A percentile compares a stretch with the other conserved stretches of the same genome.
phyloP scores from a whole-genome alignment of 2,888 invertebrate species.

The Drosophila cyrtoloma region DNA sequence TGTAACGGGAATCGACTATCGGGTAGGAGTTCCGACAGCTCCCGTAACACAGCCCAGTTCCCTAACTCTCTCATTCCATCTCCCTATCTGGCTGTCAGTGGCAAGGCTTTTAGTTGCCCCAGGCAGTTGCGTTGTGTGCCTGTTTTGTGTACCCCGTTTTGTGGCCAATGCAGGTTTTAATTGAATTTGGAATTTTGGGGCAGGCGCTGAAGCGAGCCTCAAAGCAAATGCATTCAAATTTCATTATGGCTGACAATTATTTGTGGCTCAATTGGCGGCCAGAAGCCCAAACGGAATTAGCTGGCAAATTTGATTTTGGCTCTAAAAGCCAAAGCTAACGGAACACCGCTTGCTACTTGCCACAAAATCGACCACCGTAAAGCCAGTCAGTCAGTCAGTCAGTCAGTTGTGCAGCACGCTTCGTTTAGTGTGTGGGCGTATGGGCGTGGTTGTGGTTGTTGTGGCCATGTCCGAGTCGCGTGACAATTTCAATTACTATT shows the following conservation, averaged over 20 bases:
- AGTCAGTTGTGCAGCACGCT: not conserved
- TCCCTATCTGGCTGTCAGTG: not conserved
- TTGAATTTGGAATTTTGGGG: conserved; percentile 68
- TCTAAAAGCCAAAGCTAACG: conserved; percentile 38
- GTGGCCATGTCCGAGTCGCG: conserved; percentile 53
- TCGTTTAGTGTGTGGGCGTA: not conserved
- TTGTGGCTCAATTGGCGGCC: conserved; percentile 32
- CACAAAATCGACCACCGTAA: conserved; percentile 5
- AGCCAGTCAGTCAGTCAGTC: not conserved
- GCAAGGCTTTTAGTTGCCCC: conserved; percentile 15
- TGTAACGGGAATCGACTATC: conserved; percentile 25
- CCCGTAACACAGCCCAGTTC: not conserved
- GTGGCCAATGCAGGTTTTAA: conserved; percentile 59
- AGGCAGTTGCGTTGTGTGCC: conserved; percentile 15
- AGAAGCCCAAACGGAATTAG: conserved; percentile 60
- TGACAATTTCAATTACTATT: conserved; percentile 66
- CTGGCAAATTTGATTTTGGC: conserved; percentile 59
- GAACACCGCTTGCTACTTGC: not conserved
- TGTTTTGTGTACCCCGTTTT: conserved; percentile 11
- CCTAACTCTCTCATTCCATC: not conserved
- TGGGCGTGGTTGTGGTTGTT: conserved; percentile 6
- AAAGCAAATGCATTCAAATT: conserved; percentile 54
- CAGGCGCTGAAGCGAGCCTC: conserved; percentile 11
- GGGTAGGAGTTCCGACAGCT: conserved; percentile 8
- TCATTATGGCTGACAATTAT: conserved; percentile 53